phyloP scores from a whole-genome alignment of 2,113 vertebrate genomes.

The Micronycteris hirsuta region DNA sequence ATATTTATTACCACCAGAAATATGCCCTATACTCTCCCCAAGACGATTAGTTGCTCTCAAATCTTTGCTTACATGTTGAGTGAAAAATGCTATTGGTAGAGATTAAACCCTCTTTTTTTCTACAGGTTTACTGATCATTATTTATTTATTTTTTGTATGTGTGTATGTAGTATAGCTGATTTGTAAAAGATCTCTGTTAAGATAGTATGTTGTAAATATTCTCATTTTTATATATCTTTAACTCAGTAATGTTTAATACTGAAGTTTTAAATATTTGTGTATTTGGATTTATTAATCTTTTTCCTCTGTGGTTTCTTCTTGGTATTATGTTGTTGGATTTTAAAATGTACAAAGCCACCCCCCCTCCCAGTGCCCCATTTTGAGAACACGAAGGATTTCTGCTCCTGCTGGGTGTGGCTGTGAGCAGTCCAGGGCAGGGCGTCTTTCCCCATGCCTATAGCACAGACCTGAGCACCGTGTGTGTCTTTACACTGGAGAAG shows the following conservation, averaged over 20 bases:
- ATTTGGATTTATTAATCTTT: neutral
- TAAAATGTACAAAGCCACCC: neutral
- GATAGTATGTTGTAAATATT: neutral
- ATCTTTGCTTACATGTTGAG: neutral
- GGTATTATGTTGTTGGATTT: neutral
- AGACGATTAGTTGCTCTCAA: neutral
- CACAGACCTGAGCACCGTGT: neutral
- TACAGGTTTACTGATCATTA: neutral
- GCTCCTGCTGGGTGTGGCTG: neutral
- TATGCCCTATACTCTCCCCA: neutral
- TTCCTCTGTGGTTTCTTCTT: neutral
- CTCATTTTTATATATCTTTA: slow-evolving; percentile 21
- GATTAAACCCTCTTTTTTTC: neutral
- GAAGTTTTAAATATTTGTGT: neutral
- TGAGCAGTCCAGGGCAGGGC: neutral
- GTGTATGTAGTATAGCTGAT: neutral
- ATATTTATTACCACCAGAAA: neutral
- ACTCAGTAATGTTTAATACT: neutral
- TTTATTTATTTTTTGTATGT: neutral
- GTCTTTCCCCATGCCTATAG: neutral
- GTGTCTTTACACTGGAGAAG: neutral
- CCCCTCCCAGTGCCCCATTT: accelerated
- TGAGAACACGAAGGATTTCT: neutral
- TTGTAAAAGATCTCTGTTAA: neutral
- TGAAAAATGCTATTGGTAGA: neutral